Evolutionary conservation across 2,113 vertebrate species (phyloP), one percentile per base, ranked within the genome.

Genomic region (Ochotona curzoniae): DNA sequence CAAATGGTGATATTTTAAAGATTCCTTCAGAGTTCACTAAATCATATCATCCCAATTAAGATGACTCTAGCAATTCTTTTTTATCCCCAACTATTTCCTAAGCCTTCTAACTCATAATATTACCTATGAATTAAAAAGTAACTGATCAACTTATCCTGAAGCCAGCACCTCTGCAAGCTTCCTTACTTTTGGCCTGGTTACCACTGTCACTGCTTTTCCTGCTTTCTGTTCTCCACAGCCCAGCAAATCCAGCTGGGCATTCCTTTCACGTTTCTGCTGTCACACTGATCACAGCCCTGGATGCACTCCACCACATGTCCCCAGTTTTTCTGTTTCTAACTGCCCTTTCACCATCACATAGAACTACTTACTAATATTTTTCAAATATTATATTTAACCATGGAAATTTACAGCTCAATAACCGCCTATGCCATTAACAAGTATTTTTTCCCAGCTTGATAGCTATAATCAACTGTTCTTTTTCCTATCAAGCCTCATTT

Each of bases 21-120:
- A 89, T 70, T 66, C 30, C n/a, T 85, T 64, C 74, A 81, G n/a
- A 90, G 11, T 76, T 95, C 17, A 83, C 83, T 61, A 79, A 78
- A 83, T 87, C 7, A 78, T 17, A 76, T 32, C 51, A 80, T 71
- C 84, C 80, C 38, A 93, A 8, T 87, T 38, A 94, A 92, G 57
- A 89, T 81, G 20, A 78, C 18, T 69, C 26, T 73, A 81, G 61
- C 70, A 78, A n/a, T 28, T 60, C 60, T 83, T 71, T 14, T 82
- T 69, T 66, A 28, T 67, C 80, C n/a, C 20, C 28, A 54, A 91
- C n/a, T 32, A 63, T 81, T 57, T 89, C 28, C 66, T 76, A 90
- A 73, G 1, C 28, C 70, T 30, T 93, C 89, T 70, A 47, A 85
- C 38, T 96, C 35, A 89, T 14, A 93, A 81, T 73, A 79, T 28